Evolutionary conservation across 2,888 invertebrate species (phyloP).

Genomic region (Agrotis puta): DNA sequence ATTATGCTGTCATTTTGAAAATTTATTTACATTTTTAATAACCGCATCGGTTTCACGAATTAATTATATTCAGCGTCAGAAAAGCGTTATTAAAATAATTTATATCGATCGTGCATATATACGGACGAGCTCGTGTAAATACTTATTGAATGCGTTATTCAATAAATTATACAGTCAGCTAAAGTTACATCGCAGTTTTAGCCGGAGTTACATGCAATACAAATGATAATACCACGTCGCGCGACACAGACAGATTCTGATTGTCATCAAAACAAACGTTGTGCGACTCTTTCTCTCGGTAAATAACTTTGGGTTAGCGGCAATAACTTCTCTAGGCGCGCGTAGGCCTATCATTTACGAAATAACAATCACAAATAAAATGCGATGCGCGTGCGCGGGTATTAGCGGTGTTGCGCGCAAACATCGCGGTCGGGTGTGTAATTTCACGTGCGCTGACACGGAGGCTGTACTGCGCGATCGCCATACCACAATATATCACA

Average conservation of each 20-base stretch:
- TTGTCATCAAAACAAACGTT: constrained; percentile 87
- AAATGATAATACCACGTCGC: constrained; percentile 81
- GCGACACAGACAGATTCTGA: constrained; percentile 85
- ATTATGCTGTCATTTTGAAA: constrained; percentile 82
- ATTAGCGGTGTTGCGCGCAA: constrained; percentile 83
- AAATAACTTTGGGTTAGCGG: constrained; percentile 79
- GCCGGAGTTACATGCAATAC: constrained; percentile 76
- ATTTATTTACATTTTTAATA: constrained; percentile 83
- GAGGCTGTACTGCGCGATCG: constrained; percentile 76
- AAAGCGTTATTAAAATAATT: constrained; percentile 68
- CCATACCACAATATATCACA: constrained; percentile 89
- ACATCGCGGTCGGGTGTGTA: constrained; percentile 84
- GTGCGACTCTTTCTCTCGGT: constrained; percentile 76
- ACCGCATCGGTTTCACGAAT: constrained; percentile 78
- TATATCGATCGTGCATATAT: constrained; percentile 60
- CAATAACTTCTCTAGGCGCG: constrained; percentile 84
- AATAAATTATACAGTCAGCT: constrained; percentile 75
- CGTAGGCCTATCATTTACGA: constrained; percentile 86
- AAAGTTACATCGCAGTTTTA: constrained; percentile 75
- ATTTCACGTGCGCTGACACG: constrained; percentile 88
- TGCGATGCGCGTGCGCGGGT: constrained; percentile 72
- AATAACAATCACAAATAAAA: constrained; percentile 88
- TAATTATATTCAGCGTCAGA: constrained; percentile 71
- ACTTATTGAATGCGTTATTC: constrained; percentile 71
- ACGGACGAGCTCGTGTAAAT: constrained; percentile 61